These are phyloP conservation scores for Epinotia brunnichana DNA, from an alignment of 2,888 invertebrate species.

Conservation along the genomic window DNA sequence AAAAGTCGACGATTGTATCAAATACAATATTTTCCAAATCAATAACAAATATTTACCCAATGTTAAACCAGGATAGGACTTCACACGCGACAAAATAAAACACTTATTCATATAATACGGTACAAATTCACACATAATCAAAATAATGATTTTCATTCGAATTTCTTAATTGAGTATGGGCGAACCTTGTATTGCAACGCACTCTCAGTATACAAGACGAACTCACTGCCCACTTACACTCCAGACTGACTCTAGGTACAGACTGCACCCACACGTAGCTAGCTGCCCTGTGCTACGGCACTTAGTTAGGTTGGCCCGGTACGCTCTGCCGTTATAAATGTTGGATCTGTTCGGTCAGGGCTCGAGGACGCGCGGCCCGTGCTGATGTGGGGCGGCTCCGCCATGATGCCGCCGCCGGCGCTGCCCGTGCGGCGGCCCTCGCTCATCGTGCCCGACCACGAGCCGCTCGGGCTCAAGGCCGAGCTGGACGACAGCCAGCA, in stretches of 20 bases:
- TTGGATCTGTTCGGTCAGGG: constrained; percentile 50
- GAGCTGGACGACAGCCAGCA: constrained; percentile 89
- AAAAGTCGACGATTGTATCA: too few species aligned
- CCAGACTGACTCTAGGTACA: constrained; percentile 37
- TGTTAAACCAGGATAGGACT: constrained; percentile 24
- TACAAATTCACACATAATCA: constrained; percentile 43
- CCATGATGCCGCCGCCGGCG: constrained; percentile 88
- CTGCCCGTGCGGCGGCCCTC: constrained; percentile 86
- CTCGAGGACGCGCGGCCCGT: constrained; percentile 66
- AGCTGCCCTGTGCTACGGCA: constrained; percentile 18
- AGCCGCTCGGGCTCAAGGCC: constrained; percentile 84
- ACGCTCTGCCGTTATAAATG: not conserved
- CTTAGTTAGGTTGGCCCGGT: constrained; percentile 7
- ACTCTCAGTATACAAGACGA: constrained; percentile 31
- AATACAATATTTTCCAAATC: not conserved
- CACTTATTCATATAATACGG: constrained; percentile 35
- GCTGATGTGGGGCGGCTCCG: constrained; percentile 76
- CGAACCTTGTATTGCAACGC: constrained; percentile 26
- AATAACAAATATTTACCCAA: not conserved
- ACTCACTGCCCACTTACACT: constrained; percentile 41
- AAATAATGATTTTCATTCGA: constrained; percentile 17
- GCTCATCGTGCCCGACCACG: constrained; percentile 83
- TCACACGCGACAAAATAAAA: constrained; percentile 6
- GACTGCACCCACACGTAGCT: constrained; percentile 41
- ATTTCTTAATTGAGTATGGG: constrained; percentile 31